Base-by-base conservation (phyloP, 2,888 invertebrate genomes). In the Formica aserva region DNA sequence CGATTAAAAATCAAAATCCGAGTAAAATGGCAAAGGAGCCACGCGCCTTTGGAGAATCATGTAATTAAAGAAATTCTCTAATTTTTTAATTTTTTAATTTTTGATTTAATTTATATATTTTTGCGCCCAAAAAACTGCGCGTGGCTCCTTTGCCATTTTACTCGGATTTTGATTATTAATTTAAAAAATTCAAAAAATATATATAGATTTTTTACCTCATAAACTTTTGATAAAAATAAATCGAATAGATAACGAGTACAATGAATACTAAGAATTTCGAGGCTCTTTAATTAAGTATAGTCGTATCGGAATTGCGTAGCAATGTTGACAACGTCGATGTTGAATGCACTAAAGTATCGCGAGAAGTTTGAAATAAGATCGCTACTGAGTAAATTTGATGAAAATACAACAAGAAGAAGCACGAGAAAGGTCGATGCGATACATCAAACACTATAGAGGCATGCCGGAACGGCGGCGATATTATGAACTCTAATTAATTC, bases 401-500 rank as follows among this genome's bases (percentile, higher is more conserved):
- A 80, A 57, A 72, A 45, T 69, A 57, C 60, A 80, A 35, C 22
- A 60, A 71, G 29, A 57, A 71, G 72, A 72, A 18, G 41, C 60
- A 32, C 41, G 60, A 35, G 72, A 72, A 72, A 80, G 29, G 13
- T 35, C 45, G 71, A 26, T 35, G 29, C 29, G 60, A 80, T 60
- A 45, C 32, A 18, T 80, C 45, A 57, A 32, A 60, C 18, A 22
- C 38, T 52, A 35, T 48, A 29, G 55, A 69, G 15, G 18, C 45
- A 71, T 32, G 45, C 18, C 29, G 32, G 8, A 52, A n/a, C n/a
- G 35, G 74, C 62, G 69, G 78, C 63, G 78, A 85, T 88, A 90
- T 89, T 90, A 88, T 78, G 65, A 85, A 65, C 80, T 57, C 89
- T 91, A 92, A 92, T 92, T 92, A 92, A 92, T 91, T 92, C 89